Evolutionary conservation across 2,797 vertebrate species (phyloP).

Genomic region (Cottoperca gobio): DNA sequence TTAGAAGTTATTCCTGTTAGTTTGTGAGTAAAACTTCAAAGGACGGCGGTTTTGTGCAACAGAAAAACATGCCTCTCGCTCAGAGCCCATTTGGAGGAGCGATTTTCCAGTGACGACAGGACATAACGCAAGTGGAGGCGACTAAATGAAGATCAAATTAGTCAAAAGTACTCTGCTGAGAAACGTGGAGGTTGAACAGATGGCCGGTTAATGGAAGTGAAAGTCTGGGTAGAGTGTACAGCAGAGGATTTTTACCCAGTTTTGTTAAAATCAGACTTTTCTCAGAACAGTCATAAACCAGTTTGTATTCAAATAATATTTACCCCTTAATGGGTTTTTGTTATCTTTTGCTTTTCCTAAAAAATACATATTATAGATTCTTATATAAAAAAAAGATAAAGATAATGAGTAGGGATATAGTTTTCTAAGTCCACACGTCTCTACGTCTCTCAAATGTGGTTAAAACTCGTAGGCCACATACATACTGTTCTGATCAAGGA

Average conservation of each 20-base stretch:
- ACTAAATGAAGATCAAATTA: slow-evolving; percentile 62
- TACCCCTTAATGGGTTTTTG: neutral
- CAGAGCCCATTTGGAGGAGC: slow-evolving; percentile 28
- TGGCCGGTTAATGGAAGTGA: slow-evolving; percentile 66
- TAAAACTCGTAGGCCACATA: slow-evolving; percentile 15
- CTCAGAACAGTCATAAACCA: neutral
- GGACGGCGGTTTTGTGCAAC: neutral
- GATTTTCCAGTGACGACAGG: slow-evolving; percentile 35
- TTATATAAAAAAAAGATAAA: too few species aligned
- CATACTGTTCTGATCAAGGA: slow-evolving; percentile 19
- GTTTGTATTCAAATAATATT: neutral
- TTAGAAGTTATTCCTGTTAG: slow-evolving; percentile 25
- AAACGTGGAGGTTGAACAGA: slow-evolving; percentile 62
- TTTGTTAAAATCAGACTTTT: slow-evolving; percentile 5
- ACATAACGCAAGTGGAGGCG: slow-evolving; percentile 35
- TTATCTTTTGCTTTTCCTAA: neutral
- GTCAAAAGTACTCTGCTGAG: slow-evolving; percentile 65
- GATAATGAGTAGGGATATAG: neutral
- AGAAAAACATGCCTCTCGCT: slow-evolving; percentile 17
- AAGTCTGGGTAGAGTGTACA: slow-evolving; percentile 37
- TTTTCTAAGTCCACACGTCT: slow-evolving; percentile 14
- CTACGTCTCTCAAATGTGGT: too few species aligned
- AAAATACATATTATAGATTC: neutral
- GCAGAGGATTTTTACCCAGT: slow-evolving; percentile 8
- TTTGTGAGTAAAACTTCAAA: slow-evolving; percentile 43